Evolutionary conservation across 2,797 vertebrate species (phyloP), one percentile per base, ranked within the genome.

Genomic region (Acropternis orthonyx): DNA sequence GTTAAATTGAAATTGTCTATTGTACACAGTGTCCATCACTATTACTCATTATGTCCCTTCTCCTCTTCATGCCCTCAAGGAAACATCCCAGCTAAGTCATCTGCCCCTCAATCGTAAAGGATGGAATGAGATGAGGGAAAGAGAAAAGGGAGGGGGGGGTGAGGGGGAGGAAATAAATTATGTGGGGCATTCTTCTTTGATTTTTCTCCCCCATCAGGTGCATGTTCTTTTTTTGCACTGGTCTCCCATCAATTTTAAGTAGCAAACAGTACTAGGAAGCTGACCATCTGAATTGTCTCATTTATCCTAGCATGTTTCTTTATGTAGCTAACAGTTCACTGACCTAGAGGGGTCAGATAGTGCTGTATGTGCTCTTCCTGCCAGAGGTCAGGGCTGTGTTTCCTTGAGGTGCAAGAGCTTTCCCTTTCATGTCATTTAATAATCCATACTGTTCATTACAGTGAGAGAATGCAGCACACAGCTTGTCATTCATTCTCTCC

Each of bases 101-200:
- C 3, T 2, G 1, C 5, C 1, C 3, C 13, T 88, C 36, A 63
- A 22, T 14, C 7, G 3, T 18, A 39, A 82, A n/a, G 4, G 14
- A 34, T 46, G 41, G 23, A 72, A 56, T 37, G 34, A 86, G 14
- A 46, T 30, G 19, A 72, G 58, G 4, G 6, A 59, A 78, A 52
- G 21, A 49, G 65, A 22, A 41, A 16, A 16, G 41, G 17, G 62
- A 30, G 28, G 12, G 6, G 5, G 1, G 1, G 1, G 26, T 27
- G 26, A 2, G 2, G 14, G 0, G 4, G 1, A 41, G 41, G 17
- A 51, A 21, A 6, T 43, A 69, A 79, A 83, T 26, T 6, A 37
- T 0, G 1, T 30, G 5, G 6, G 73, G 9, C 2, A 20, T 80
- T 92, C 89, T 65, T 34, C 10, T 75, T 58, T 51, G 1, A 14